Percentiles rank a stretch among this genome's conserved stretches.
phyloP scores from a whole-genome alignment of 1,140 invertebrate species.

The Vanessa tameamea region DNA sequence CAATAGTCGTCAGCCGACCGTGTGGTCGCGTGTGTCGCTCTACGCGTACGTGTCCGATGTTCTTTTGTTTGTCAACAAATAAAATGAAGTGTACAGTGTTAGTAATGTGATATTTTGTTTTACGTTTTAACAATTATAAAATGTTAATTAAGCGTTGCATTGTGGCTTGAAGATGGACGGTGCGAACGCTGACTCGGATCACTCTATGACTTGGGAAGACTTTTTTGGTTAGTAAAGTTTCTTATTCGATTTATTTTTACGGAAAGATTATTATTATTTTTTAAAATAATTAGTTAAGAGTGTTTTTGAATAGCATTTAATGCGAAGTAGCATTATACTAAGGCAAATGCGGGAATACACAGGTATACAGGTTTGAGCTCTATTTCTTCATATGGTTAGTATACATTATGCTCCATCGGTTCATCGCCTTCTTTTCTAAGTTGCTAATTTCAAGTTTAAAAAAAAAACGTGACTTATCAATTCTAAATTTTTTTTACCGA shows the following conservation, averaged over 20 bases:
- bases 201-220: conserved; percentile 81
- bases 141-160: conserved; percentile 47
- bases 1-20: conserved; percentile 50
- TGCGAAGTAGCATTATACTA: conserved; percentile 46
- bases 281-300: not conserved
- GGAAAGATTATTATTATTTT: not conserved
- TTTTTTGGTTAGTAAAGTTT: conserved; percentile 75
- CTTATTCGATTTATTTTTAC: conserved; percentile 12
- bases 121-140: conserved; percentile 45
- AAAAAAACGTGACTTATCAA: conserved; percentile 49
- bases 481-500: not conserved
- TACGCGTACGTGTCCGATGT: conserved; percentile 50
- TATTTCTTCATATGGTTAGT: conserved; percentile 63
- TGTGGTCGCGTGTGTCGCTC: conserved; percentile 41
- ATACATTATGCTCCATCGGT: conserved; percentile 47
- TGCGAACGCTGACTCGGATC: conserved; percentile 77
- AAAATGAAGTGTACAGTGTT: conserved; percentile 61
- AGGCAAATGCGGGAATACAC: conserved; percentile 50
- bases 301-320: not conserved
- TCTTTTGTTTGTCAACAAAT: conserved; percentile 74
- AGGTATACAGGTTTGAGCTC: conserved; percentile 64
- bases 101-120: conserved; percentile 47
- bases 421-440: conserved; percentile 46
- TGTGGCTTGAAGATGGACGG: conserved; percentile 73
- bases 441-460: conserved; percentile 39